phyloP scores from a whole-genome alignment of 2,888 invertebrate species.

The Nineta flava region DNA sequence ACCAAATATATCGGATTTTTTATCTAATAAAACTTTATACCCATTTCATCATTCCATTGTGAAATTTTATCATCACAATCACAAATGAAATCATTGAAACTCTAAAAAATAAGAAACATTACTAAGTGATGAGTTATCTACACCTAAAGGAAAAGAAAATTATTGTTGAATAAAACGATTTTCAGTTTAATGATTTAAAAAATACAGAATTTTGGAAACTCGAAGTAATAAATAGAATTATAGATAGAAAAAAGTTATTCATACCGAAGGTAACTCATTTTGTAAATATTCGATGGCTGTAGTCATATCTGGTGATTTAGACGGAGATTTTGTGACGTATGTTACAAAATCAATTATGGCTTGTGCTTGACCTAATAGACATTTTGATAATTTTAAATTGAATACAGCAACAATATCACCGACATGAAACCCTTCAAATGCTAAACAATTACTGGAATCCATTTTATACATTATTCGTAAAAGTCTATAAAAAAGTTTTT shows the following conservation, averaged over 20 bases:
- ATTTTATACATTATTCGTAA: background rate
- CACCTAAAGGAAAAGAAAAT: too few species aligned
- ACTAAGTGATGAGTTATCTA: too few species aligned
- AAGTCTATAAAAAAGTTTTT: background rate
- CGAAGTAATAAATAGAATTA: too few species aligned
- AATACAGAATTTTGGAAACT: too few species aligned
- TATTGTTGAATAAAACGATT: too few species aligned
- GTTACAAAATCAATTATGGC: background rate
- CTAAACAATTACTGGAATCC: background rate
- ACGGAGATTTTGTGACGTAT: background rate
- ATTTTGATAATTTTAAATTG: background rate
- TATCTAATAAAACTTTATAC: too few species aligned
- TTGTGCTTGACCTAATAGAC: background rate
- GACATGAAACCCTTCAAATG: background rate
- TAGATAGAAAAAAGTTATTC: too few species aligned
- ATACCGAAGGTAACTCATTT: background rate
- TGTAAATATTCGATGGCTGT: background rate
- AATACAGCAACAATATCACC: conserved; percentile 1
- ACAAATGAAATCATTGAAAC: background rate
- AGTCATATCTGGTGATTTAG: background rate
- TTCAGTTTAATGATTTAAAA: too few species aligned
- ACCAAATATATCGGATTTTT: too few species aligned
- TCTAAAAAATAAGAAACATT: background rate
- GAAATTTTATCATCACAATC: conserved; percentile 2
- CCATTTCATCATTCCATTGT: background rate